These are phyloP conservation scores for Epizoanthus fatuus DNA, from an alignment of 92 coral and sea anemone species.

Conservation along the genomic window DNA sequence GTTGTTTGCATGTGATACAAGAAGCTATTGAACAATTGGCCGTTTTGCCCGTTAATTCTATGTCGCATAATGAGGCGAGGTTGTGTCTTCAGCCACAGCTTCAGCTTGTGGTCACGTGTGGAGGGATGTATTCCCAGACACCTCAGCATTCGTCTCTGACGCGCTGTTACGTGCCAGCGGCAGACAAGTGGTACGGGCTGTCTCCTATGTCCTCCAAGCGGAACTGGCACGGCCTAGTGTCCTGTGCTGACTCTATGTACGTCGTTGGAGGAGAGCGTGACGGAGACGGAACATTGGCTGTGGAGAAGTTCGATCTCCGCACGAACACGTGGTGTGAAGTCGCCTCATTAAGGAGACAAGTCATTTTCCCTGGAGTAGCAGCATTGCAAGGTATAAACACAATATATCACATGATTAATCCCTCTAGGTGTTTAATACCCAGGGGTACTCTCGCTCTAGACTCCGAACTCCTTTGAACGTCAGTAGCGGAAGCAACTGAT, in stretches of 20 bases:
- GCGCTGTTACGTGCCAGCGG: conserved; percentile 80
- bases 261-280: conserved; percentile 87
- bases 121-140: conserved; percentile 62
- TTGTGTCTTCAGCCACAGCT: conserved; percentile 80
- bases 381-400: conserved; percentile 46
- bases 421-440: too few relatives aligned
- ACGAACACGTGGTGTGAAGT: conserved; percentile 67
- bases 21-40: conserved; percentile 24
- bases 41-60: conserved; percentile 18
- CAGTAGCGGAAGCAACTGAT: neutral
- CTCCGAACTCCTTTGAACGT: neutral
- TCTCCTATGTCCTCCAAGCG: conserved; percentile 72
- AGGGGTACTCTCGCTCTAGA: too few relatives aligned
- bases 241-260: conserved; percentile 55
- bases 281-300: conserved; percentile 72
- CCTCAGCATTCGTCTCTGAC: conserved; percentile 56
- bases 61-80: conserved; percentile 51
- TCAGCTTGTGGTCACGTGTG: conserved; percentile 70
- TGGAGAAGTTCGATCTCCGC: conserved; percentile 71
- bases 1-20: conserved; percentile 59
- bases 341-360: conserved; percentile 65
- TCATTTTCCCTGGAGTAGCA: conserved; percentile 78
- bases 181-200: conserved; percentile 79
- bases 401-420: too few relatives aligned
- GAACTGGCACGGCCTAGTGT: conserved; percentile 89